These are phyloP conservation scores for Megaceryle maxima DNA, from an alignment of 2,113 vertebrate species.

Conservation along the genomic window DNA sequence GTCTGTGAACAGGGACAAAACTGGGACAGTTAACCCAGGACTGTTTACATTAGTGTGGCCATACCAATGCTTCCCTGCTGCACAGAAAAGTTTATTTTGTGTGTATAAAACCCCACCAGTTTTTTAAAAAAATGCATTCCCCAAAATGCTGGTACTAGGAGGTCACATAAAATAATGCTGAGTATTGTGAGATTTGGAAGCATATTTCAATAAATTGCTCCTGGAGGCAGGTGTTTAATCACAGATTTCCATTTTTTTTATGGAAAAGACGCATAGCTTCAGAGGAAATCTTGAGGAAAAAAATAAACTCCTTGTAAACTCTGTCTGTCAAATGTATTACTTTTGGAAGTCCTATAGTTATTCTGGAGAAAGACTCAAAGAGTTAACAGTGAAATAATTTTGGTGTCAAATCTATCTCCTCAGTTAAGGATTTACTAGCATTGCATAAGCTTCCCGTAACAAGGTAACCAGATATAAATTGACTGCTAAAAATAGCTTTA, in stretches of 20 bases:
- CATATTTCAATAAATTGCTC: background rate
- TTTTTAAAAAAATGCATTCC: background rate
- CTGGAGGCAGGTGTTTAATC: background rate
- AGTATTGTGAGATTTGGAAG: background rate
- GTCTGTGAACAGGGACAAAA: background rate
- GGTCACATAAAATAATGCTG: background rate
- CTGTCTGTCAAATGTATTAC: background rate
- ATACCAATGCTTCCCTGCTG: background rate
- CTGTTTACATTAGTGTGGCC: background rate
- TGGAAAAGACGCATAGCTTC: background rate
- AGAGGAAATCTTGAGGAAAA: background rate
- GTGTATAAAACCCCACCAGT: background rate
- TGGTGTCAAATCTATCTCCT: background rate
- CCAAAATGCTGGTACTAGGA: background rate
- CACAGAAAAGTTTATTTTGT: background rate
- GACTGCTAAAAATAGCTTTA: slow-evolving; percentile 64
- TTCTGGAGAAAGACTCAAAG: background rate
- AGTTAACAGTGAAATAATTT: slow-evolving; percentile 16
- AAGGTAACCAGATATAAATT: slow-evolving; percentile 62
- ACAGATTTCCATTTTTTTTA: background rate
- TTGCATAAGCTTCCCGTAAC: slow-evolving; percentile 61
- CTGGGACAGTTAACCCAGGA: background rate
- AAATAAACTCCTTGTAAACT: background rate
- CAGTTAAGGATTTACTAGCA: slow-evolving; percentile 41
- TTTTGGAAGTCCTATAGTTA: background rate